These are phyloP conservation scores for Zapus hudsonius DNA, from an alignment of 2,113 vertebrate genomes.

Conservation along the genomic window DNA sequence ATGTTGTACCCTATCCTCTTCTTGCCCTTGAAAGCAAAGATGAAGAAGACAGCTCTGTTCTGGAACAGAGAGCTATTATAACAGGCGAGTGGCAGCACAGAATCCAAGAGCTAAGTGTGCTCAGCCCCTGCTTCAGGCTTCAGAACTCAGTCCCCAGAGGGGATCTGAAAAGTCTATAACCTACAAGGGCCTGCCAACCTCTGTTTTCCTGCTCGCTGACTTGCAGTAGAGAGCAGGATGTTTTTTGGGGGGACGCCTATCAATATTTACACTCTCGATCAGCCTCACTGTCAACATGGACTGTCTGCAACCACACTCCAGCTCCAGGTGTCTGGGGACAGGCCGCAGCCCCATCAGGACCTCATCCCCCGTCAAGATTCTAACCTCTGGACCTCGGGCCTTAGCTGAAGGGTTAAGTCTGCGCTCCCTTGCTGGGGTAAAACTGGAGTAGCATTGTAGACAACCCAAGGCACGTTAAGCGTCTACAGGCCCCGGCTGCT, in stretches of 20 bases:
- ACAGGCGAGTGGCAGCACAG: not conserved
- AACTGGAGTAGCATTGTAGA: not conserved
- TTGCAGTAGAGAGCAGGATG: not conserved
- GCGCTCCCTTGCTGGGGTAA: not conserved
- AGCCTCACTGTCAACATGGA: not conserved
- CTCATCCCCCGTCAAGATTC: too few species aligned
- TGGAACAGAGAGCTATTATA: not conserved
- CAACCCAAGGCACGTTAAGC: not conserved
- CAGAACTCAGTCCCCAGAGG: too few species aligned
- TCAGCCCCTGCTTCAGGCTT: not conserved
- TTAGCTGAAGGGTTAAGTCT: not conserved
- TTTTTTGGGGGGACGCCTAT: not conserved
- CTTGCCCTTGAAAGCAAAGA: not conserved
- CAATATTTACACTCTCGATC: not conserved
- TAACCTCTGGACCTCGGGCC: not conserved
- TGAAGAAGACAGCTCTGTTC: not conserved
- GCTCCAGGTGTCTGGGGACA: not conserved
- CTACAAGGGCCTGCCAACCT: not conserved
- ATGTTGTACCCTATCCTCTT: not conserved
- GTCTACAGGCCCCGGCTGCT: not conserved
- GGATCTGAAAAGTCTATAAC: not conserved
- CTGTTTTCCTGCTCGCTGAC: not conserved
- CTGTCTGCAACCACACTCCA: not conserved
- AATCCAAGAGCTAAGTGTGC: not conserved
- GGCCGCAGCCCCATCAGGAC: not conserved